phyloP scores from a whole-genome alignment of 2,797 vertebrate species.

The Eidolon dupreanum region DNA sequence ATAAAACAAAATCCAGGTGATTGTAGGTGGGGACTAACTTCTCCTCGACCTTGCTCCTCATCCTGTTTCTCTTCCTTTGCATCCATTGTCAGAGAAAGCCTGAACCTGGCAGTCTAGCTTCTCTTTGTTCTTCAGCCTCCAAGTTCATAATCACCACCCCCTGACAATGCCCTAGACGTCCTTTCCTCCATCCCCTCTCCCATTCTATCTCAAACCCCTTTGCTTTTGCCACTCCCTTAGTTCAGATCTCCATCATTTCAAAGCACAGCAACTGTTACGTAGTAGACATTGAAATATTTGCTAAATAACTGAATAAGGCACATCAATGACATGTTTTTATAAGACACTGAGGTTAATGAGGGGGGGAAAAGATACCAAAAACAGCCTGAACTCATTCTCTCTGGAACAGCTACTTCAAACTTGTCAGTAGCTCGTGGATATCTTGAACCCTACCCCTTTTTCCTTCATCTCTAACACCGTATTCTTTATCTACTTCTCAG shows the following conservation, averaged over 20 bases:
- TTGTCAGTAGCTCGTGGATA: neutral
- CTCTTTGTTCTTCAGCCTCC: neutral
- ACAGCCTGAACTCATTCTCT: neutral
- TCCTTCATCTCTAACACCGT: neutral
- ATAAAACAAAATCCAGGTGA: neutral
- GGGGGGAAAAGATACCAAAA: neutral
- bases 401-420: neutral
- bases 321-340: neutral
- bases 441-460: neutral
- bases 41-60: neutral
- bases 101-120: neutral
- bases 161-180: neutral
- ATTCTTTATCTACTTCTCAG: neutral
- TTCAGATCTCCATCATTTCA: neutral
- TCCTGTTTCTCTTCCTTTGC: neutral
- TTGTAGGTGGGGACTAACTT: neutral
- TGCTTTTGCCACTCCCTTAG: neutral
- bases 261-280: neutral
- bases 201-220: neutral
- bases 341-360: neutral
- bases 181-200: accelerated
- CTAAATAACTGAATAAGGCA: neutral
- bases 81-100: neutral
- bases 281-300: neutral
- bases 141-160: neutral